Base-by-base conservation (phyloP, 2,888 invertebrate genomes). In the Mantis religiosa region DNA sequence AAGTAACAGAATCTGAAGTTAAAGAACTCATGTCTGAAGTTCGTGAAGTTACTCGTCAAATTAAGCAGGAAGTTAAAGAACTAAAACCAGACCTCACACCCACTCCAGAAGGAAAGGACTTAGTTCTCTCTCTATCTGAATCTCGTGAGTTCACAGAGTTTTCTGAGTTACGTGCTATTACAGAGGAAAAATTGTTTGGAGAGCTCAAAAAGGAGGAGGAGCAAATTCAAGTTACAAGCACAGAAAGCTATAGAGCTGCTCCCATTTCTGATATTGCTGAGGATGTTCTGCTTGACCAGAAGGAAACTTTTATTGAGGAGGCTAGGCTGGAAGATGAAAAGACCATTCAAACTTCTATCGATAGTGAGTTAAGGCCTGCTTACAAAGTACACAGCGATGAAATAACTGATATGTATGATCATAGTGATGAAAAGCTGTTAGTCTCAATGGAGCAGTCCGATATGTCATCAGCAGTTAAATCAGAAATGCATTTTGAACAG, bases 51-150 rank as follows among this genome's bases (percentile, higher is more conserved):
- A 93, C 94, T 0, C 93, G 93, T 87, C 93, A 94, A 91, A 94
- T 94, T 41, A 93, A 94, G 90, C 93, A 93, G 84, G 94, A 94
- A 91, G 93, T 94, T 0, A 93, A 93, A 90, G 93, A 93, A 91
- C 89, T 94, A 15, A 94, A 94, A 91, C 94, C 94, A n/a, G 94
- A 94, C 91, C 91, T 94, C 89, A 94, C 94, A 3, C 94, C 94
- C n/a, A 94, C 94, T 3, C 94, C 94, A 4, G 94, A 94, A 91
- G 93, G 93, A 3, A 85, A 41, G 15, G 90, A 90, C 27, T 87
- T 84, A 28, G 84, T 87, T 34, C 41, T 90, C 14, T 88, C 90
- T 0, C 47, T 89, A 6, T 89, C 90, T 14, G 90, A 89, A 28
- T 89, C 90, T 2, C 88, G 87, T 14, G 89, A 90, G 20, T 88